Evolutionary conservation across 2,113 vertebrate genomes (phyloP), one percentile per base, ranked within the genome.

Genomic region (Seriola dumerili): DNA sequence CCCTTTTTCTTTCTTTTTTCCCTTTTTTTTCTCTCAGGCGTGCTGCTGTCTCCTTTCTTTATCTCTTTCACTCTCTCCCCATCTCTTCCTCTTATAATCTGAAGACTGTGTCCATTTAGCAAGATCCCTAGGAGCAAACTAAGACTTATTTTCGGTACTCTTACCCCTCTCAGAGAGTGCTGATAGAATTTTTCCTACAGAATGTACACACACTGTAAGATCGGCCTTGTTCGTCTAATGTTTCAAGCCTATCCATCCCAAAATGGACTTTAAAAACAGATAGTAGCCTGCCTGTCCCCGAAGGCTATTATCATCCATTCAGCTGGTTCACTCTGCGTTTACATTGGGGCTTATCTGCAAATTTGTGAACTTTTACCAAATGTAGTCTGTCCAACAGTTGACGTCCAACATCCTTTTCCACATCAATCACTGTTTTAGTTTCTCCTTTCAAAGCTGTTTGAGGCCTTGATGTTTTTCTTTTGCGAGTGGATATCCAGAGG

Each of bases 301-400:
- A 29, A 84, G 81, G 88, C 85, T 62, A 83, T 88, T 88, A 90
- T 86, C 78, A 85, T 88, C 77, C 80, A 84, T 92, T 85, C 29
- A 32, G 74, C 54, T 72, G 62, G 77, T 89, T 88, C 64, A 34
- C 62, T 86, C 74, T 79, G 69, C 62, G 74, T 91, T 92, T 91
- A 92, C 88, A 91, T 88, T 79, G 64, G 58, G 77, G 84, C 89
- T 93, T 92, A 93, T 93, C 92, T 92, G 72, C 80, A 92, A 91
- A 91, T 91, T 87, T 91, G 89, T 91, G 88, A 93, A 94, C 91
- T 92, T 93, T 93, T 92, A 91, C 90, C 79, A 92, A 93, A 93
- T 89, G 80, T 73, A 87, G 83, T 82, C 86, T 81, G 90, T 94
- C 91, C 83, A 87, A 82, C 89, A 84, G 89, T 86, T 79, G 79